phyloP scores from a whole-genome alignment of 2,888 invertebrate genomes.

The Tubulanus polymorphus region DNA sequence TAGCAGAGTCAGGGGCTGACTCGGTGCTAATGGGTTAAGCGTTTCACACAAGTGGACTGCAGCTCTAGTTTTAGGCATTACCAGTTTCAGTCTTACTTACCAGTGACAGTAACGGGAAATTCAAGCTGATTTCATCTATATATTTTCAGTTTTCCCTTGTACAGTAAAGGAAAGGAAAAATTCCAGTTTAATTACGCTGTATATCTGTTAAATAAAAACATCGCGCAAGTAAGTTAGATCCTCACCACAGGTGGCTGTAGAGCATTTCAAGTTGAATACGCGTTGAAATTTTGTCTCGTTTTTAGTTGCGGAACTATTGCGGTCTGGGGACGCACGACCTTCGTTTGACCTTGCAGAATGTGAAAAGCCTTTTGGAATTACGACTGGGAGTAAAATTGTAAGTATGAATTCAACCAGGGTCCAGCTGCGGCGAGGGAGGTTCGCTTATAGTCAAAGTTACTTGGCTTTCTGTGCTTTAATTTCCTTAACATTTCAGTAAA shows the following conservation, averaged over 20 bases:
- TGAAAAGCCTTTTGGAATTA: slow-evolving; percentile 61
- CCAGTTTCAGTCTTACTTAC: no score
- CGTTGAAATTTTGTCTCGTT: slow-evolving; percentile 10
- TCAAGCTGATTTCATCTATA: not conserved
- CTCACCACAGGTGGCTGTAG: not conserved
- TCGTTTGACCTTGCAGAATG: slow-evolving; percentile 71
- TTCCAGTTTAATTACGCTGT: slow-evolving; percentile 83
- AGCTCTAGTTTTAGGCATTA: no score
- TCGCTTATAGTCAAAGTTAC: no score
- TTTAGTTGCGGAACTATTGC: slow-evolving; percentile 67
- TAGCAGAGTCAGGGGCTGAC: no score
- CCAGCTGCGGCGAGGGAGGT: slow-evolving; percentile 23
- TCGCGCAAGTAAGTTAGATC: slow-evolving; percentile 66
- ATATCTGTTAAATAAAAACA: slow-evolving; percentile 88
- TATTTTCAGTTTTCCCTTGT: slow-evolving; percentile 74
- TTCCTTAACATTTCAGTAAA: no score
- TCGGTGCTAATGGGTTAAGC: no score
- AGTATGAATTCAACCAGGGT: slow-evolving; percentile 19
- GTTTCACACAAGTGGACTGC: no score
- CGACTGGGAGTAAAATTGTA: slow-evolving; percentile 45
- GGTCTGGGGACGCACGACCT: slow-evolving; percentile 71
- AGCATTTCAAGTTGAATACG: not conserved
- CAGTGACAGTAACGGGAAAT: no score
- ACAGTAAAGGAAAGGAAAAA: slow-evolving; percentile 72
- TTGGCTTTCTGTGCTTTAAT: no score